Evolutionary conservation across 2,113 vertebrate species (phyloP), one percentile per base, ranked within the genome.

Genomic region (Eptatretus burgeri): DNA sequence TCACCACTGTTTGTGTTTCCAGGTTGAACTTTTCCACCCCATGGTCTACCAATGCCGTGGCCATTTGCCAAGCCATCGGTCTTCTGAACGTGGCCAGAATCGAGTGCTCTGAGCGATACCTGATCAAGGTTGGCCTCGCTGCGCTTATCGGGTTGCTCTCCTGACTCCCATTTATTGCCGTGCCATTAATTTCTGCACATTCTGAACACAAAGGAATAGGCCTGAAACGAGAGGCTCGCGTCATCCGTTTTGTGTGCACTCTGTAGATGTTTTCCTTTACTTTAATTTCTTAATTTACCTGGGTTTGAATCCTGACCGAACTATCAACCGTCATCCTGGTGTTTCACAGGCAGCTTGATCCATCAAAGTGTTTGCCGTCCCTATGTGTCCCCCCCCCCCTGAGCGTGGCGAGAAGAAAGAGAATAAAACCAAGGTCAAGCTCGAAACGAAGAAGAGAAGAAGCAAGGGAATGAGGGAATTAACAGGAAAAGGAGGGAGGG

Each of bases 21-120:
- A 89, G 85, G 72, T 64, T 88, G 72, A 88, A 84, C 69, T 84
- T 91, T 72, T 91, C 82, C 27, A 85, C 81, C 1, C 78, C 83
- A 0, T 76, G 76, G 69, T 88, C 83, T 50, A 88, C 81, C 18
- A 91, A 85, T 63, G 74, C 82, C 0, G 81, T 84, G 64, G 84
- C 85, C 14, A 80, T 91, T 68, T 91, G 83, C 64, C 74, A 66
- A 53, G 80, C 80, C 0, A 73, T 71, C 4, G 82, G 85, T 1
- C 74, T 88, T 63, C 51, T 19, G 8, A 63, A 67, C 9, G 76
- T 85, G 66, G 76, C 75, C 10, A 74, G 83, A 1, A 76, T 88
- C 2, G 84, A 91, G 69, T 73, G 74, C 51, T 86, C 85, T 11
- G 75, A 75, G 41, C 73, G 83, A 63, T 81, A 83, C 65, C 73